These are phyloP conservation scores for Caenorhabditis angaria DNA, from an alignment of 2,888 invertebrate species.

Conservation along the genomic window DNA sequence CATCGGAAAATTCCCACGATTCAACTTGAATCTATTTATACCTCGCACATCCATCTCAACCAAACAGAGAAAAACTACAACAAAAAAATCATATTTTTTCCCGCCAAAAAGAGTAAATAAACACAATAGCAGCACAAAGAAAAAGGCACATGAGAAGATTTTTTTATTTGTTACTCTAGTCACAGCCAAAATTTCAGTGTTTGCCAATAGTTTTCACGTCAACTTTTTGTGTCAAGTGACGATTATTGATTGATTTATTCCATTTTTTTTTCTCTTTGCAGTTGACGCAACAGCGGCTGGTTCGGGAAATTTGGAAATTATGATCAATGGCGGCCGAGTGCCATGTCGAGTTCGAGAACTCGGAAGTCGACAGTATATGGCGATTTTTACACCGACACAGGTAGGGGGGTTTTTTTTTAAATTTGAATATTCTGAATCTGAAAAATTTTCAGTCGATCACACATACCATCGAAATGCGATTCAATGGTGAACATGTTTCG, in stretches of 20 bases:
- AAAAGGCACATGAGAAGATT: too few species aligned
- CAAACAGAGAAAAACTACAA: too few species aligned
- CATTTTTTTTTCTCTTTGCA: too few species aligned
- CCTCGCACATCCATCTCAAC: too few species aligned
- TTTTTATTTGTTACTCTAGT: too few species aligned
- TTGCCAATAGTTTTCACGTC: too few species aligned
- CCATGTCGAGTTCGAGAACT: slow-evolving; percentile 88
- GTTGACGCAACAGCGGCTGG: slow-evolving; percentile 96
- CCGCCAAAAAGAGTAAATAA: too few species aligned
- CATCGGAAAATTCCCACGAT: too few species aligned
- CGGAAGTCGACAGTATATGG: slow-evolving; percentile 84
- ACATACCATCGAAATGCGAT: slow-evolving; percentile 90
- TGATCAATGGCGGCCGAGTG: slow-evolving; percentile 92
- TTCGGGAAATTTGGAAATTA: slow-evolving; percentile 91
- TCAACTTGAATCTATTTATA: too few species aligned
- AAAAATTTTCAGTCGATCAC: slow-evolving; percentile 79
- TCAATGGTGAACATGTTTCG: slow-evolving; percentile 78
- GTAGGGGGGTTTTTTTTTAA: slow-evolving; percentile 3
- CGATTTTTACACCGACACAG: slow-evolving; percentile 90
- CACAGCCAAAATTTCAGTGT: too few species aligned
- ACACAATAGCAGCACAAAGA: too few species aligned
- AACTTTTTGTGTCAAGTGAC: slow-evolving; percentile 20
- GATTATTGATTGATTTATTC: slow-evolving; percentile 22
- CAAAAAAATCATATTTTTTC: too few species aligned
- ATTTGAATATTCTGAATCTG: neutral